Evolutionary conservation across 1,140 invertebrate species (phyloP), one percentile per base, ranked within the genome.

Genomic region (Phymorhynchus buccinoides): DNA sequence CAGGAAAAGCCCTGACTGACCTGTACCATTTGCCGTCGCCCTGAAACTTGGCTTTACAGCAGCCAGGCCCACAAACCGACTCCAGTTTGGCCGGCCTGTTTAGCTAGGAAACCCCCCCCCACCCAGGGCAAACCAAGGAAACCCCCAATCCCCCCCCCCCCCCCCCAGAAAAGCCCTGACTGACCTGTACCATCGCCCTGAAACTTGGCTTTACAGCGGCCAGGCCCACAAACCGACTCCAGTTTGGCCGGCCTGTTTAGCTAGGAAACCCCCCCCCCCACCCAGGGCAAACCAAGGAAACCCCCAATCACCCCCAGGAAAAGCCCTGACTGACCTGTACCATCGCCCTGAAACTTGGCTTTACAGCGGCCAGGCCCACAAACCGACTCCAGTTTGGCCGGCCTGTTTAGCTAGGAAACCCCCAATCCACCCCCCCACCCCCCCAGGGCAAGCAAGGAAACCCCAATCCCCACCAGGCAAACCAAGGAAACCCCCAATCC

Each of bases 111-210:
- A n/a, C n/a, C n/a, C n/a, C n/a, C n/a, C n/a, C n/a, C n/a, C n/a
- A n/a, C n/a, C n/a, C n/a, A n/a, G n/a, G n/a, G n/a, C n/a, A n/a
- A n/a, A n/a, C n/a, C n/a, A n/a, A n/a, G n/a, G n/a, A n/a, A 22
- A 66, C n/a, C n/a, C n/a, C n/a, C n/a, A n/a, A n/a, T n/a, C n/a
- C n/a, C n/a, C n/a, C n/a, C n/a, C n/a, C n/a, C n/a, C n/a, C n/a
- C n/a, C n/a, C n/a, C n/a, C n/a, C n/a, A n/a, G n/a, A n/a, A n/a
- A n/a, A n/a, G 44, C 44, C 44, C 44, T 48, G 44, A 73, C 71
- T 73, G 71, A 79, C 77, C 77, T 48, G 77, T 79, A 79, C 77
- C 77, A 79, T 79, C 77, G 3, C 77, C 77, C 0, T 79, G 41
- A 52, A 79, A 79, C 22, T 27, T n/a, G 41, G 77, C 77, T 30